Base-by-base conservation (phyloP, 92 coral and sea anemone genomes). In the Parazoanthus atlanticus region DNA sequence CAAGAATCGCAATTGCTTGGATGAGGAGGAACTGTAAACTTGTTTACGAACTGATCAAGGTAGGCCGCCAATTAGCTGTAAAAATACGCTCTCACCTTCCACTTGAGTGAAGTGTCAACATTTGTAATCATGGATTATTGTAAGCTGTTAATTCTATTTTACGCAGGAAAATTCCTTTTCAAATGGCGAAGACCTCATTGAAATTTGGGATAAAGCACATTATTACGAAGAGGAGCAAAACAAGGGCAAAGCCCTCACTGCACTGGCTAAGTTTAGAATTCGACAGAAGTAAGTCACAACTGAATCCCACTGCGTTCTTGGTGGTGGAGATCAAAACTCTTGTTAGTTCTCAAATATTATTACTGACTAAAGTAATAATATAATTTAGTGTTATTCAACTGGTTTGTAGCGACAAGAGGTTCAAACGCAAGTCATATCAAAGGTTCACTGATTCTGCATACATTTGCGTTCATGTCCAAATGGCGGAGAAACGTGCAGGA, bases 161-260 rank as follows among this genome's bases (percentile, higher is more conserved):
- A 29, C 46, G 8, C 82, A 88, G 91, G 85, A 47, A 29, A 80
- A 90, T 82, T 43, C 85, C 78, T 90, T 90, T 72, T 74, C 85
- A 86, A 80, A 90, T 81, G 92, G 92, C 29, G 93, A 80, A 38
- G 93, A 90, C 73, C 85, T 90, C 86, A 65, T 90, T 65, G 88
- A 90, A 49, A 74, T 86, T 81, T 90, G 93, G 93, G 93, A 90
- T 66, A 90, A 82, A 33, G 93, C 93, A 2, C 93, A 90, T 86
- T 90, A 90, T 66, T 70, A 29, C 72, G 90, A 90, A 80, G 93
- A 81, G 80, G 86, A 80, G 16, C 74, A 80, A 49, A 80, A 75
- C 31, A 74, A 76, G 16, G 80, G 76, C 10, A 90, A 82, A 54
- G 32, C 80, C 26, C 87, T 86, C 31, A 72, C 93, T 4, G 32